Percentiles rank a stretch among this genome's conserved stretches.
These are phyloP conservation scores for Gallinago undulata DNA, from an alignment of 2,113 vertebrate genomes.

Conservation along the genomic window DNA sequence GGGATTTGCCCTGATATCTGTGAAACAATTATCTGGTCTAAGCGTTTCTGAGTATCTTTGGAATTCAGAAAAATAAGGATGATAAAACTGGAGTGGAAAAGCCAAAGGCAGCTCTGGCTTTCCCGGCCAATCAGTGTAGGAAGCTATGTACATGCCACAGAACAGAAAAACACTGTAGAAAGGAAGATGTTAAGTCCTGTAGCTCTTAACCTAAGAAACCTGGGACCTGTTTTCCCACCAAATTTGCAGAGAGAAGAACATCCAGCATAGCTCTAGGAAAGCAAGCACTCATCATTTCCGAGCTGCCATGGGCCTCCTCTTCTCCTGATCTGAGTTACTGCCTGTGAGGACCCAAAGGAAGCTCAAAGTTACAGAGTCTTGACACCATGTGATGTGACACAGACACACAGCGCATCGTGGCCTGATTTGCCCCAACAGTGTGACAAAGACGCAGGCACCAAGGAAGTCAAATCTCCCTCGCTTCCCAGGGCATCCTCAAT, in stretches of 20 bases:
- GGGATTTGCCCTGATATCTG: not conserved
- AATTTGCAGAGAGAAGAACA: not conserved
- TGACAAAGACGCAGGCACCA: not conserved
- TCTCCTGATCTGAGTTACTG: not conserved
- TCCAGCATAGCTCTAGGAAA: not conserved
- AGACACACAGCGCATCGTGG: no score
- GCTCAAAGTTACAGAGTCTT: not conserved
- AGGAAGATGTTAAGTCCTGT: not conserved
- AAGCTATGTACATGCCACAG: not conserved
- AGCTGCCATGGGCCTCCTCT: not conserved
- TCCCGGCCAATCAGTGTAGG: not conserved
- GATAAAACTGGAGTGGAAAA: not conserved
- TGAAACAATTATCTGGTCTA: not conserved
- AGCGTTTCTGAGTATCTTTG: not conserved
- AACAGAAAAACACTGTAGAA: not conserved
- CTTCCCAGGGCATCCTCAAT: not conserved
- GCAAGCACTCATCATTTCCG: not conserved
- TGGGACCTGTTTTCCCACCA: not conserved
- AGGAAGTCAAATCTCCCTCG: not conserved
- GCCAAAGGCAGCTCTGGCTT: not conserved
- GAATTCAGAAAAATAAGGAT: not conserved
- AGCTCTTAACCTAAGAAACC: not conserved
- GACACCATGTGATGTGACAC: not conserved
- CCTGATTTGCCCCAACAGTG: not conserved
- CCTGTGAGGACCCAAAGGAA: not conserved